Conservation (phyloP, 2,888 invertebrate species). For the Endotricha flammealis region DNA sequence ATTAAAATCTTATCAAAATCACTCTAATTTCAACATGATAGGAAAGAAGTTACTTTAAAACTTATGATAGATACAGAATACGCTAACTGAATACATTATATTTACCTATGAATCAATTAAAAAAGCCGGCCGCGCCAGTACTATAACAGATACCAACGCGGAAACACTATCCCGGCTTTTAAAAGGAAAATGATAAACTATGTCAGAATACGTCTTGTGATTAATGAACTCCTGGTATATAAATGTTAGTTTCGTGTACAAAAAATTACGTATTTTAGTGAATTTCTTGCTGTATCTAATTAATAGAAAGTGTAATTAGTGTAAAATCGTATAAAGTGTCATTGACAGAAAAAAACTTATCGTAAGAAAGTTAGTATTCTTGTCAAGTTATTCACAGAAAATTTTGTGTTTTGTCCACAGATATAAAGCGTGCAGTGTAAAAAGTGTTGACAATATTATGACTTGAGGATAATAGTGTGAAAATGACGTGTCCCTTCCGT, state of each 20-base stretch:
- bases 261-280: not conserved
- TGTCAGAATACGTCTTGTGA: not conserved
- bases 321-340: too few relatives aligned
- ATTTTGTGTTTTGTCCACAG: slow-evolving; percentile 14
- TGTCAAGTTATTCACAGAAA: not conserved
- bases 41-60: too few relatives aligned
- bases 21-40: too few relatives aligned
- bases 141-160: not conserved
- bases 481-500: slow-evolving; percentile 78
- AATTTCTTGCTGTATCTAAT: too few relatives aligned
- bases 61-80: too few relatives aligned
- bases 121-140: not conserved
- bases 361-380: too few relatives aligned
- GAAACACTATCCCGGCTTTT: not conserved
- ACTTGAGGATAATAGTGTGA: slow-evolving; percentile 18
- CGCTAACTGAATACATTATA: not conserved
- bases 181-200: not conserved
- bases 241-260: not conserved
- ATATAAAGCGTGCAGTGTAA: slow-evolving; percentile 11
- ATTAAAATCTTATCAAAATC: too few relatives aligned
- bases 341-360: too few relatives aligned
- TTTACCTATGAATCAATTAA: not conserved
- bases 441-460: slow-evolving; percentile 14
- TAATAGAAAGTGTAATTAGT: too few relatives aligned
- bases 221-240: not conserved